Conservation (phyloP, 2,888 invertebrate species). For the Exephanes ischioxanthus region DNA sequence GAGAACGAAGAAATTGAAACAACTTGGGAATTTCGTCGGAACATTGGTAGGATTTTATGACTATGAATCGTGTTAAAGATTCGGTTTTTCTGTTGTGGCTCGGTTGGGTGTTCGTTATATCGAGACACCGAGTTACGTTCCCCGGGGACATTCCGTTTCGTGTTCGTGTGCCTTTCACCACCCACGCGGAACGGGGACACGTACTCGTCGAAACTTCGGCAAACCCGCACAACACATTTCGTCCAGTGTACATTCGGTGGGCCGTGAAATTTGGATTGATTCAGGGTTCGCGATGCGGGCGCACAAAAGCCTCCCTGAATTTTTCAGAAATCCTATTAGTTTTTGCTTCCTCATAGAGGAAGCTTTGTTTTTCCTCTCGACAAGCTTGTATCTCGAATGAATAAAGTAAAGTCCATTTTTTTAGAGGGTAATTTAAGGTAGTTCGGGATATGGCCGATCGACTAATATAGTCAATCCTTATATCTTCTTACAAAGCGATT, state of each 20-base stretch:
- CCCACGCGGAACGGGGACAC: neutral
- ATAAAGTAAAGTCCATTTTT: neutral
- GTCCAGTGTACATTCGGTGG: slow-evolving; percentile 41
- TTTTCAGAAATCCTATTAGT: slow-evolving; percentile 27
- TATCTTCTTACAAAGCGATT: no score
- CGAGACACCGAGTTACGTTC: slow-evolving; percentile 35
- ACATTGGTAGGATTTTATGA: neutral
- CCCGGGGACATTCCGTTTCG: neutral
- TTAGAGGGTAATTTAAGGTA: no score
- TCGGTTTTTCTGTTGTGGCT: slow-evolving; percentile 36
- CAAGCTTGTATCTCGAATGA: slow-evolving; percentile 1
- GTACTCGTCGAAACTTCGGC: slow-evolving; percentile 37
- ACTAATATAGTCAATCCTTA: no score
- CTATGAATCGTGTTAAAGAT: slow-evolving; percentile 41
- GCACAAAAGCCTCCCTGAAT: neutral
- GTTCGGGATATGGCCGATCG: no score
- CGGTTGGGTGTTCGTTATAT: slow-evolving; percentile 42
- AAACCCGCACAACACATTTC: slow-evolving; percentile 29
- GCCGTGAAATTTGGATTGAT: slow-evolving; percentile 62
- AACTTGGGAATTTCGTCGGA: neutral
- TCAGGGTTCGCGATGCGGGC: slow-evolving; percentile 5
- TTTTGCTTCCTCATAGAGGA: no score
- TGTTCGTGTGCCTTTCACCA: slow-evolving; percentile 7
- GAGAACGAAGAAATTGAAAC: neutral
- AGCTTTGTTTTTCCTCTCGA: neutral